These are phyloP conservation scores for Sebastolobus altivelis DNA, from an alignment of 2,797 vertebrate species.

Conservation along the genomic window DNA sequence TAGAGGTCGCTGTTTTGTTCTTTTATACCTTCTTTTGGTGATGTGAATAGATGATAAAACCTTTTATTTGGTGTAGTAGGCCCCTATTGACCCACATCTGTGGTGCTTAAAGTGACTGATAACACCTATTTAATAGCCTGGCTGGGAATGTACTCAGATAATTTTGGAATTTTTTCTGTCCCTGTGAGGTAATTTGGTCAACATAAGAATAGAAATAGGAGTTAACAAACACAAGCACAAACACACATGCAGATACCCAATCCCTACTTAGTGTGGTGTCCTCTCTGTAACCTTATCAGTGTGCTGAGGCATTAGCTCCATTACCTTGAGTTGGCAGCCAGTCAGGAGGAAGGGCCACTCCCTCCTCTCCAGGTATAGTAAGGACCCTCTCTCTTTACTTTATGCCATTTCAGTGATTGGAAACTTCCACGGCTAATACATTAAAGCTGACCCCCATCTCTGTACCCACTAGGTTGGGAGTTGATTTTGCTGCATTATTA, in stretches of 20 bases:
- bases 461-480: constrained; percentile 44
- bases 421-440: constrained; percentile 60
- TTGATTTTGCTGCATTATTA: constrained; percentile 42
- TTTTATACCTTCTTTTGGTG: too few relatives aligned
- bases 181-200: background rate
- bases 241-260: background rate
- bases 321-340: constrained; percentile 66
- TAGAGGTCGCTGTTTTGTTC: too few relatives aligned
- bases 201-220: background rate
- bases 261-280: constrained; percentile 37
- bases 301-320: constrained; percentile 56
- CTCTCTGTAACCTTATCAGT: constrained; percentile 64
- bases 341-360: constrained; percentile 52
- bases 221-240: background rate
- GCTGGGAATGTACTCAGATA: too few relatives aligned
- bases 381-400: constrained; percentile 44
- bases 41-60: too few relatives aligned
- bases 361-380: constrained; percentile 52
- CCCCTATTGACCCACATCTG: too few relatives aligned
- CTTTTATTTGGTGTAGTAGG: too few relatives aligned
- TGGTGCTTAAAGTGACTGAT: too few relatives aligned
- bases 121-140: too few relatives aligned
- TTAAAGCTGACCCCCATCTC: constrained; percentile 46
- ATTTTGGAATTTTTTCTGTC: background rate
- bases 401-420: constrained; percentile 69